Evolutionary conservation across 2,113 vertebrate species (phyloP).

Genomic region (Calyptomena viridis): DNA sequence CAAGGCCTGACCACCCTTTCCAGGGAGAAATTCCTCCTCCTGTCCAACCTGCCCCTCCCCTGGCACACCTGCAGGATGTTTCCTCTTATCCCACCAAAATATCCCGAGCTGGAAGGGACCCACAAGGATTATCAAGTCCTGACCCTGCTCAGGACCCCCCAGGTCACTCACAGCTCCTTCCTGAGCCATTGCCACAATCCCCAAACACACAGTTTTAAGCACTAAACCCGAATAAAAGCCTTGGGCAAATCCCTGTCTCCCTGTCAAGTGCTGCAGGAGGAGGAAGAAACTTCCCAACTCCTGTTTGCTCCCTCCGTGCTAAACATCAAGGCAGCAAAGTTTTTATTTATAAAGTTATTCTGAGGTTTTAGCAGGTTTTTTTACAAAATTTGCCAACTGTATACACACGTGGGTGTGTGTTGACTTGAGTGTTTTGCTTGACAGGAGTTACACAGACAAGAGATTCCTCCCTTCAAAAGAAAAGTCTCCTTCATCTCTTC

Average conservation of each 20-base stretch:
- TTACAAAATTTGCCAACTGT: slow-evolving; percentile 55
- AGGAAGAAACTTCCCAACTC: neutral
- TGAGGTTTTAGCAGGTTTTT: slow-evolving; percentile 54
- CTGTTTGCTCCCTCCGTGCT: neutral
- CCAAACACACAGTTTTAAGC: neutral
- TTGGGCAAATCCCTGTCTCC: neutral
- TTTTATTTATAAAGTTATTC: slow-evolving; percentile 61
- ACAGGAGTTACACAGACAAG: neutral
- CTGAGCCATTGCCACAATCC: fast-evolving
- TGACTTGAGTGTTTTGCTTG: slow-evolving; percentile 47
- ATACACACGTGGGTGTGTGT: slow-evolving; percentile 21
- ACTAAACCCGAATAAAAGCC: neutral
- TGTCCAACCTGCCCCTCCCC: neutral
- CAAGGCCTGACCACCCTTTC: neutral
- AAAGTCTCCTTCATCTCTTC: neutral
- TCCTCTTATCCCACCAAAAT: neutral
- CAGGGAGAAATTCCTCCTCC: neutral
- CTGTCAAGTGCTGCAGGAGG: neutral
- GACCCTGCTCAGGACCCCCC: neutral
- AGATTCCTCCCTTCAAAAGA: neutral
- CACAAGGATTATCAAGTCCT: neutral
- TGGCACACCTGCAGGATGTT: neutral
- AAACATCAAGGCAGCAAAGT: slow-evolving; percentile 30
- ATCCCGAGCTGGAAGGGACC: neutral
- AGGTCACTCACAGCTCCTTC: neutral